Evolutionary conservation across 2,797 vertebrate species (phyloP), one percentile per base, ranked within the genome.

Genomic region (Adrianichthys oophorus): DNA sequence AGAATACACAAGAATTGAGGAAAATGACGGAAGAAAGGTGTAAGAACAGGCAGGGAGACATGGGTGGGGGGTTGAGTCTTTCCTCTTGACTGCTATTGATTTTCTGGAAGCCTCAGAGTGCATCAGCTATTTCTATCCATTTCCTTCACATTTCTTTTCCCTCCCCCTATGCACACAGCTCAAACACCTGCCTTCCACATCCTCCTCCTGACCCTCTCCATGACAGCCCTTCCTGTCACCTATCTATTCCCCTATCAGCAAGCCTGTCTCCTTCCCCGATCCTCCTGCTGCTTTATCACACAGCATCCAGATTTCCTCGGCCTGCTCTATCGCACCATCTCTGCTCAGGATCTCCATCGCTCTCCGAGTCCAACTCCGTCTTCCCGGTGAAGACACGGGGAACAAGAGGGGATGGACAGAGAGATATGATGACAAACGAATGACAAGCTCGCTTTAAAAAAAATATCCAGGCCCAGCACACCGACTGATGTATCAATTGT

Each of bases 71-170:
- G 77, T 85, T 84, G 83, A 85, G 85, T 85, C 88, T 89, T 80
- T 81, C 86, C 79, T 89, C 85, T 89, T 85, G 82, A 85, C 89
- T 84, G 79, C 66, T 91, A 93, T 93, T 86, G 92, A 93, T 93
- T 93, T 90, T 88, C 88, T 90, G 84, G 77, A 87, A 86, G 90
- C 87, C 82, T 86, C 77, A 79, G 88, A 90, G 88, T 87, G 87
- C 91, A 91, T 92, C 88, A 90, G 90, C 89, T 89, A 91, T 92
- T 92, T 91, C 90, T 85, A 89, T 89, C 89, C 83, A 89, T 91
- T 91, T 90, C 88, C 87, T 85, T 79, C 83, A 84, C 83, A 75
- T 76, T 77, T 68, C 69, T 40, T 72, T 68, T 76, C 65, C 77
- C 65, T 58, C 13, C 43, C 67, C 53, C 45, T 40, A 48, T 26